Percentiles rank a stretch among this genome's conserved stretches.
These are phyloP conservation scores for Ormia ochracea DNA, from an alignment of 2,888 invertebrate genomes.

Conservation along the genomic window DNA sequence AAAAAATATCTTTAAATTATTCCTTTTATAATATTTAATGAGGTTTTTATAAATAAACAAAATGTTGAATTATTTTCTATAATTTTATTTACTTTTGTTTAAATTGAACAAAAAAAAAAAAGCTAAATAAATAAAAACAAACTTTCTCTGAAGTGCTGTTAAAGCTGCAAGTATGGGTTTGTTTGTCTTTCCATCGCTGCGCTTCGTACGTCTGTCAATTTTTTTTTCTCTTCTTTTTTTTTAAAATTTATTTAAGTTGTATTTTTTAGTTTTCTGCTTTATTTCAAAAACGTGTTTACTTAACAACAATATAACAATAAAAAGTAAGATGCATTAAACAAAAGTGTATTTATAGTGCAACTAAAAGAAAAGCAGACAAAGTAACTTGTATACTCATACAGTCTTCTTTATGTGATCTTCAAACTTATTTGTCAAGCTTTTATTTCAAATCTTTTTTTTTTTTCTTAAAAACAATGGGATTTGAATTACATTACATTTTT, in stretches of 20 bases:
- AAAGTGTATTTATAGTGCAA: not conserved
- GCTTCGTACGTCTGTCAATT: slow-evolving; percentile 17
- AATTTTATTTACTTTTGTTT: slow-evolving; percentile 30
- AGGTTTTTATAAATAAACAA: slow-evolving; percentile 1
- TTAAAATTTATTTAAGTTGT: slow-evolving; percentile 22
- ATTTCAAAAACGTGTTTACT: slow-evolving; percentile 43
- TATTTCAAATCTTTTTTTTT: slow-evolving; percentile 31
- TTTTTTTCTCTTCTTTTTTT: slow-evolving; percentile 5
- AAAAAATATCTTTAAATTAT: slow-evolving; percentile 8
- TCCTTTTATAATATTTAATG: slow-evolving; percentile 7
- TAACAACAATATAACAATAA: slow-evolving; percentile 17
- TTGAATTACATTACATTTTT: slow-evolving; percentile 44
- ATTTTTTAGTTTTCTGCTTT: slow-evolving; percentile 28
- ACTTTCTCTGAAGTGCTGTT: slow-evolving; percentile 47
- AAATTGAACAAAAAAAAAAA: slow-evolving; percentile 31
- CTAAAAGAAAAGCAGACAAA: slow-evolving; percentile 5
- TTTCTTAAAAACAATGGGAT: slow-evolving; percentile 44
- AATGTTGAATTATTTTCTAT: slow-evolving; percentile 30
- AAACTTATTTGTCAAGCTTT: slow-evolving; percentile 52
- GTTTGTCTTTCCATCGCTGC: slow-evolving; percentile 4
- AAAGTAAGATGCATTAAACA: slow-evolving; percentile 6
- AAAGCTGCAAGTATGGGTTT: slow-evolving; percentile 4
- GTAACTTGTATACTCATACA: slow-evolving; percentile 14
- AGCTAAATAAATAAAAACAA: slow-evolving; percentile 14
- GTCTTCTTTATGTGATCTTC: slow-evolving; percentile 50